Evolutionary conservation across 2,888 invertebrate genomes (phyloP).

Genomic region (Patella pellucida): DNA sequence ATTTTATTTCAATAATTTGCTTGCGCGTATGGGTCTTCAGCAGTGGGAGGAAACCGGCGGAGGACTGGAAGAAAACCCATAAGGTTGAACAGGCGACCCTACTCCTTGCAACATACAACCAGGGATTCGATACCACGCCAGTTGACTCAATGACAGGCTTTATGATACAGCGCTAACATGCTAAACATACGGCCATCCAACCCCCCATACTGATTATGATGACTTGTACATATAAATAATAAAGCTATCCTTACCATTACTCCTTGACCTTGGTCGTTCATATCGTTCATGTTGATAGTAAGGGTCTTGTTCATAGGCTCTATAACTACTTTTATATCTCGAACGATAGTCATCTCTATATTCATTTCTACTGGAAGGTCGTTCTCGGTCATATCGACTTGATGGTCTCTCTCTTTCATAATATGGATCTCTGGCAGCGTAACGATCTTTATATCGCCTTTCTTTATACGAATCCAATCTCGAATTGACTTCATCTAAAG

Average conservation of each 20-base stretch:
- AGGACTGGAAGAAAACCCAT: too few species aligned
- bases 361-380: constrained; percentile 32
- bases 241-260: constrained; percentile 18
- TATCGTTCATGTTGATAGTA: constrained; percentile 49
- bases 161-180: too few species aligned
- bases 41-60: too few species aligned
- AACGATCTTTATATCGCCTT: neutral
- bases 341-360: constrained; percentile 39
- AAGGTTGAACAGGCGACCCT: too few species aligned
- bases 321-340: constrained; percentile 18
- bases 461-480: constrained; percentile 18
- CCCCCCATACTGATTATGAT: neutral
- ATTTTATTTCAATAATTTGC: too few species aligned
- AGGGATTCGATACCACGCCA: too few species aligned
- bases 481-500: constrained; percentile 40
- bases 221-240: neutral
- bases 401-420: constrained; percentile 30
- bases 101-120: too few species aligned
- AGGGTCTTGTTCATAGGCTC: constrained; percentile 33
- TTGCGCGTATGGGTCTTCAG: too few species aligned
- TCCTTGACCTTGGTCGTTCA: constrained; percentile 59
- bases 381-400: constrained; percentile 38
- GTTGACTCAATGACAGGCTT: too few species aligned
- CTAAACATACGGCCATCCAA: too few species aligned
- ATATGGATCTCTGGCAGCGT: constrained; percentile 18